Evolutionary conservation across 1,140 invertebrate genomes (phyloP).

Genomic region (Charaxes varanes): DNA sequence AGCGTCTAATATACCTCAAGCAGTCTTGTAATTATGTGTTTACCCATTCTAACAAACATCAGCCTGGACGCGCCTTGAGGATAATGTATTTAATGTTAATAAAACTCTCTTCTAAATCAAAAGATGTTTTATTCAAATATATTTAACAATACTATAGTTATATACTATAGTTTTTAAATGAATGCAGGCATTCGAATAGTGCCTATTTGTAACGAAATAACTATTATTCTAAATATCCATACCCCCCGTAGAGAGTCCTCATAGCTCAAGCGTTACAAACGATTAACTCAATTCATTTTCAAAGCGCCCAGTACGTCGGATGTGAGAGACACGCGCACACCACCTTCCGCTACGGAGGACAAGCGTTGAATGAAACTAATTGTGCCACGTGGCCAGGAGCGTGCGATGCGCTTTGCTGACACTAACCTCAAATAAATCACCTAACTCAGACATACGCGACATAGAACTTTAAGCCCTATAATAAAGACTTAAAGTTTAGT

Average conservation of each 20-base stretch:
- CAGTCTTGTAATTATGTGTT: too few relatives aligned
- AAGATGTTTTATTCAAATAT: too few relatives aligned
- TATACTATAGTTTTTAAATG: neutral
- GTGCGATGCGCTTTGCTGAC: constrained; percentile 32
- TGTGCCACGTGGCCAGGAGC: constrained; percentile 51
- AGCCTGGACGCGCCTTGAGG: too few relatives aligned
- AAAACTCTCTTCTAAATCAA: too few relatives aligned
- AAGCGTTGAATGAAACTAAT: constrained; percentile 54
- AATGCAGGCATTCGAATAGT: constrained; percentile 2
- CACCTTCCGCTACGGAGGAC: constrained; percentile 46
- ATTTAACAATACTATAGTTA: too few relatives aligned
- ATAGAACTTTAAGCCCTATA: constrained; percentile 15
- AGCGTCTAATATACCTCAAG: constrained; percentile 1
- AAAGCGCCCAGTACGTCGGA: constrained; percentile 36
- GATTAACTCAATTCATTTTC: constrained; percentile 57
- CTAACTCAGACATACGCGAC: neutral
- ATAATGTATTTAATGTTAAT: too few relatives aligned
- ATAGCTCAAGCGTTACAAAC: constrained; percentile 26
- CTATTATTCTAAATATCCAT: constrained; percentile 15
- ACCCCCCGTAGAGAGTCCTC: constrained; percentile 11
- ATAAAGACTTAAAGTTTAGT: too few relatives aligned
- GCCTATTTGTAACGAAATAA: constrained; percentile 16
- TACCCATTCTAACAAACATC: too few relatives aligned
- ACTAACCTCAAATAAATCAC: constrained; percentile 15
- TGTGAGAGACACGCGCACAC: constrained; percentile 35